Base-by-base conservation (phyloP, 2,888 invertebrate genomes). In the Drosophila melanosoma region DNA sequence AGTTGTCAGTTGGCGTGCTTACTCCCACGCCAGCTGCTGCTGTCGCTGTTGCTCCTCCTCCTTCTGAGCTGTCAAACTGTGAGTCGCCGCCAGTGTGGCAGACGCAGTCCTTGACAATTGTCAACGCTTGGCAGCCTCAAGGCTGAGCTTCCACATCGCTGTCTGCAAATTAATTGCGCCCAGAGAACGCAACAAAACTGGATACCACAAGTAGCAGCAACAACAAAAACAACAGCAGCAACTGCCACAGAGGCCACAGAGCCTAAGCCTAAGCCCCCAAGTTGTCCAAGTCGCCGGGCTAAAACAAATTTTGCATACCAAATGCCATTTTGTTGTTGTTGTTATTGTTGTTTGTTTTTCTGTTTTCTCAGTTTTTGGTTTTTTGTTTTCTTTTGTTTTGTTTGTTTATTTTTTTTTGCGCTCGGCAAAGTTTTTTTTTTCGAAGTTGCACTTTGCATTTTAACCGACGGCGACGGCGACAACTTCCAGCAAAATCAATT, bases 291-390 rank as follows among this genome's bases (percentile, higher is more conserved):
- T 74, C 61, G 71, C 67, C 58, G 71, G 74, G 60, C 69, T 67
- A 79, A 77, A 82, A 87, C 87, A 82, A 89, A 88, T 89, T 89
- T 89, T 88, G 87, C 87, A 88, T 88, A 88, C 87, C 79, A 89
- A 88, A 87, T 85, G 78, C 61, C 49, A 60, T 57, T 49, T 81
- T 66, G 6, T 29, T 29, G 42, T 45, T 59, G 32, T 64, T 66
- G 6, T 29, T 29, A 38, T 45, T 59, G 32, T 64, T 60, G 67
- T 51, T 81, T 40, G 36, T 58, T 45, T 45, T 45, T 60, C 36
- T 33, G 8, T 15, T 45, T 45, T 15, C 42, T 40, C 45, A 64
- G 63, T 75, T 56, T 38, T 78, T 63, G 40, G 35, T 56, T 58
- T 54, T 32, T 60, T 26, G 42, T 23, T 63, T 51, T 38, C 38